phyloP scores from a whole-genome alignment of 2,888 invertebrate genomes.

The Oscheius sp. region DNA sequence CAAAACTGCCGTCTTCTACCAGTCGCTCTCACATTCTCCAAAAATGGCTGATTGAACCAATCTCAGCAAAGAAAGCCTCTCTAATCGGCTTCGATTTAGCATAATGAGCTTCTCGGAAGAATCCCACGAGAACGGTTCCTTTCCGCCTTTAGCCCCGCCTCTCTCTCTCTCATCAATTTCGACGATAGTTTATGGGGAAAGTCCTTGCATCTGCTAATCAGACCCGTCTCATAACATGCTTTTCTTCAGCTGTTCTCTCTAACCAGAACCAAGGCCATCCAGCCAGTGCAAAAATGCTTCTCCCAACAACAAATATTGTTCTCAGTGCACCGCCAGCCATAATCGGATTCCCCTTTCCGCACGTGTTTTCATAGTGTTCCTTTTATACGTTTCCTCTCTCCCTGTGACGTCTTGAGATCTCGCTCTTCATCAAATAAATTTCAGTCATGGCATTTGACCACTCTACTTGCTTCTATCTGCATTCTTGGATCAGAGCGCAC shows the following conservation, averaged over 20 bases:
- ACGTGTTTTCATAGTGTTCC: neutral
- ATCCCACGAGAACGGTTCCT: no score
- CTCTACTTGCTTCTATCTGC: slow-evolving; percentile 42
- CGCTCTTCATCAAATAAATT: neutral
- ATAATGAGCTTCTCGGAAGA: no score
- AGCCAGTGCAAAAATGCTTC: neutral
- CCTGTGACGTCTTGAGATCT: neutral
- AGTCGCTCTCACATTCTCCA: no score
- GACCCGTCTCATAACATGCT: neutral
- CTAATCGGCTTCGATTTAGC: no score
- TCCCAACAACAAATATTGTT: slow-evolving; percentile 5
- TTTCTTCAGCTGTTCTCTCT: neutral
- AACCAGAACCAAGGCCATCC: neutral
- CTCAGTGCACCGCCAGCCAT: slow-evolving; percentile 4
- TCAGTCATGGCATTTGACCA: slow-evolving; percentile 35
- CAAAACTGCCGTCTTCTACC: neutral
- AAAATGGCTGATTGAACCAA: no score
- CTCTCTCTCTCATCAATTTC: neutral
- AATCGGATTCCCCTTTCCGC: slow-evolving; percentile 11
- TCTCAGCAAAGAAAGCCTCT: no score
- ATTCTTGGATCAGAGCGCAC: slow-evolving; percentile 42
- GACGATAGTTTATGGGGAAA: neutral
- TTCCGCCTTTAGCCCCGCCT: no score
- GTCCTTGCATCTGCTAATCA: no score
- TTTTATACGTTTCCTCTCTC: neutral